Evolutionary conservation across 2,113 vertebrate species (phyloP), one percentile per base, ranked within the genome.

Genomic region (Scomber scombrus): DNA sequence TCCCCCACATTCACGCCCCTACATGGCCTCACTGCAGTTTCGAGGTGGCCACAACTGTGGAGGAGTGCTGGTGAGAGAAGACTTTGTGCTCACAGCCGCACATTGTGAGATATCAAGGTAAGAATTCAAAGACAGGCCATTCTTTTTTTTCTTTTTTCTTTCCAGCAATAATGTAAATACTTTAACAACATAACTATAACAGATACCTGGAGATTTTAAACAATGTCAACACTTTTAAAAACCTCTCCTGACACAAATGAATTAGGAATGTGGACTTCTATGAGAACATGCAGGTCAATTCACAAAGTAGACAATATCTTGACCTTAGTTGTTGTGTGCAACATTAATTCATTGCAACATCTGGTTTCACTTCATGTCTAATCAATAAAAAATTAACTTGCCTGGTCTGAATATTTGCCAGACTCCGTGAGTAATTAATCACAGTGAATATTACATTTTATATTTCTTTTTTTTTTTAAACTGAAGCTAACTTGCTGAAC

Each of bases 21-120:
- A 95, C 89, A 90, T 97, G 75, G 96, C 87, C 2, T 96, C 89
- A 0, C 1, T 95, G 66, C 89, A 92, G 4, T 0, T 75, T 6
- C 3, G 0, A 34, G 80, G 88, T 3, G 1, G 1, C 1, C 94
- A 94, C 68, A 52, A 56, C 50, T 96, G 95, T 11, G 95, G 95
- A 0, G 96, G 90, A 0, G 87, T 87, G 0, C 93, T 96, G 46
- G 80, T 97, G 19, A 87, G 81, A 43, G 85, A 73, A 11, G 71
- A 92, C 72, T 96, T 95, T 10, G 92, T 96, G 54, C 85, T 96
- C 91, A 95, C 96, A 0, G 96, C 94, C 1, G 95, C 95, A 43
- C 95, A 95, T 29, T 95, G 95, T 73, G 68, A 23, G 61, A 6
- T 71, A 58, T 1, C 55, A 64, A 47, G 51, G 95, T 86, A 86